A percentile compares a stretch with the other conserved stretches of the same genome.
phyloP scores from a whole-genome alignment of 1,140 invertebrate species.

The Penaeus japonicus region DNA sequence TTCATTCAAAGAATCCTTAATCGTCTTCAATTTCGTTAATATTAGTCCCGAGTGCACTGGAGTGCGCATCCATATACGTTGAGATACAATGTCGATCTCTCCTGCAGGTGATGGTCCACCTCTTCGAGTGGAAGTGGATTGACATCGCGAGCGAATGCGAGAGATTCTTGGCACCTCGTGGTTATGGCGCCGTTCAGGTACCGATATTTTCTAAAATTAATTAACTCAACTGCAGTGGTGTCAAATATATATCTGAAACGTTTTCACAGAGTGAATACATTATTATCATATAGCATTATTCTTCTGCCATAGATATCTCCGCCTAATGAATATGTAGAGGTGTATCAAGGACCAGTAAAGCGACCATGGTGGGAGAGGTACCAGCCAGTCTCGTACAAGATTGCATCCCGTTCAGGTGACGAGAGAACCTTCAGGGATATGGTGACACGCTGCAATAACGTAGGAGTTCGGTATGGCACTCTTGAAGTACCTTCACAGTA shows the following conservation, averaged over 20 bases:
- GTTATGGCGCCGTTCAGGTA: constrained; percentile 79
- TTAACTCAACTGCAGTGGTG: too few species aligned
- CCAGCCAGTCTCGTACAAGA: constrained; percentile 85
- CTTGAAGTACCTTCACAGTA: too few species aligned
- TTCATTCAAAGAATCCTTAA: too few species aligned
- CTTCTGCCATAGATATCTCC: background rate
- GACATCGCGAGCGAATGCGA: constrained; percentile 81
- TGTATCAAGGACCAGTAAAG: background rate
- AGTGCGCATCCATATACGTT: too few species aligned
- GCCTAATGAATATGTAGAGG: constrained; percentile 6
- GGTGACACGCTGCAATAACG: constrained; percentile 71
- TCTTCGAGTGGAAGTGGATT: constrained; percentile 14
- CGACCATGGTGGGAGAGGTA: constrained; percentile 84
- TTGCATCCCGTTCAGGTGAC: constrained; percentile 79
- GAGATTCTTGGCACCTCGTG: constrained; percentile 76
- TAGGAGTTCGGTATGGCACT: constrained; percentile 63
- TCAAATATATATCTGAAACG: too few species aligned
- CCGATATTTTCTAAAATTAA: too few species aligned
- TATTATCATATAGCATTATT: too few species aligned
- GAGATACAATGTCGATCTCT: too few species aligned
- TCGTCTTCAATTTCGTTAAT: too few species aligned
- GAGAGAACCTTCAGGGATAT: constrained; percentile 76
- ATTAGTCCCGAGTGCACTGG: too few species aligned
- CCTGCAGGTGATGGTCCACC: background rate
- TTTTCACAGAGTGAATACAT: too few species aligned